Evolutionary conservation across 2,888 invertebrate genomes (phyloP), one percentile per base, ranked within the genome.

Genomic region (Kryphioiulus occultus): DNA sequence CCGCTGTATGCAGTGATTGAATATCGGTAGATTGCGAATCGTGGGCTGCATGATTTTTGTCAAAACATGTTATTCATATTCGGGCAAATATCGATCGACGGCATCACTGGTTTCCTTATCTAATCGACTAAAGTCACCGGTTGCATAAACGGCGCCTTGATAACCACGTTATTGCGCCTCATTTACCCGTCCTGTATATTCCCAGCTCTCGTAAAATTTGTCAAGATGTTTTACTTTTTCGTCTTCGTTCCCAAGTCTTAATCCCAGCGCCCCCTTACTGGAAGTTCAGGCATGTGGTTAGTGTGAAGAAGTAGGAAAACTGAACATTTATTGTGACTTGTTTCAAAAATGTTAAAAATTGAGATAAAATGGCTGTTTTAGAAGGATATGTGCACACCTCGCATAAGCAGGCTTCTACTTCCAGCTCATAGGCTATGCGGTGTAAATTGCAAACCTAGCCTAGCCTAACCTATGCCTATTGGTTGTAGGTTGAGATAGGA

Each of bases 131-230:
- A 53, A 53, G n/a, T 53, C 53, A 53, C 53, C 53, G 53, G 53
- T 53, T 53, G 53, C 53, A 53, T 53, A 53, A 53, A 53, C 53
- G 53, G 53, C 53, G 53, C 53, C 53, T 53, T 53, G 53, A 53
- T 53, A 53, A 53, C 53, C 19, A 53, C 10, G 53, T 53, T 53
- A 53, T n/a, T 1, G 53, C 53, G 53, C 53, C 19, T 53, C 53
- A 53, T 53, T 53, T n/a, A 9, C 53, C 15, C 15, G 53, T 53
- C n/a, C n/a, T 53, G 53, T 53, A 19, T 53, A 53, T 53, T 53
- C 53, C n/a, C n/a, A 53, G 53, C n/a, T n/a, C 19, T 53, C 53
- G 53, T 53, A 53, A 53, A n/a, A 53, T 53, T 53, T 53, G 53
- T 53, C 53, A 53, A 19, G 53, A 53, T 53, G n/a, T 44, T 53